These are phyloP conservation scores for Anniella stebbinsi DNA, from an alignment of 2,797 vertebrate species.

Conservation along the genomic window DNA sequence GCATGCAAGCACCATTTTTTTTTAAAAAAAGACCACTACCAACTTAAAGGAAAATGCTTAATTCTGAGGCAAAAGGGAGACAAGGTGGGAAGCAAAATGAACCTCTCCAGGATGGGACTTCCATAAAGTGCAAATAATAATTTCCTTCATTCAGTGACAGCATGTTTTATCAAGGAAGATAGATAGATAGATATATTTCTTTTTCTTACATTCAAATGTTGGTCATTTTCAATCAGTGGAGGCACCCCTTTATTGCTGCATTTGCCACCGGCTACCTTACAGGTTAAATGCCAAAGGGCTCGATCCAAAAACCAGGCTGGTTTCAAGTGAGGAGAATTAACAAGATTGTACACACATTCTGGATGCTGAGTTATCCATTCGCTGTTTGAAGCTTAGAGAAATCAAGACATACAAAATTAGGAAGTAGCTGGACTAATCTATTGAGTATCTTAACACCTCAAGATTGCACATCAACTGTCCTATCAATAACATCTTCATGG, in stretches of 20 bases:
- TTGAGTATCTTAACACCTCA: not conserved
- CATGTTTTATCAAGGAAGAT: not conserved
- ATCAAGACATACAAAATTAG: not conserved
- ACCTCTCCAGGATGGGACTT: not conserved
- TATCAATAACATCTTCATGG: not conserved
- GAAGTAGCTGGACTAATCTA: not conserved
- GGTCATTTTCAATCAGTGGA: slow-evolving; percentile 85
- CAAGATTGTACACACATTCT: slow-evolving; percentile 94
- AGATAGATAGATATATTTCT: not conserved
- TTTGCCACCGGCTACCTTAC: slow-evolving; percentile 85
- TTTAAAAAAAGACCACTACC: not conserved
- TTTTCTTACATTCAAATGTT: slow-evolving; percentile 88
- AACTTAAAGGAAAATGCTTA: not conserved
- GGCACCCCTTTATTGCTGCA: slow-evolving; percentile 85
- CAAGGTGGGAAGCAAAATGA: not conserved
- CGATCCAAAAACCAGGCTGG: slow-evolving; percentile 95
- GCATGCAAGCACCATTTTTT: not conserved
- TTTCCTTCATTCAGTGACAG: not conserved
- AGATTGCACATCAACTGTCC: not conserved
- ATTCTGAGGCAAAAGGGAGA: not conserved
- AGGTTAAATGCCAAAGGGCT: slow-evolving; percentile 91
- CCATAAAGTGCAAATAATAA: not conserved
- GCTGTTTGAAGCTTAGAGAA: slow-evolving; percentile 89
- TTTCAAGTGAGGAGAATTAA: slow-evolving; percentile 94
- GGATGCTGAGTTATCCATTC: slow-evolving; percentile 91